Conservation (phyloP, 2,888 invertebrate genomes). For the Antheraea yamamai region DNA sequence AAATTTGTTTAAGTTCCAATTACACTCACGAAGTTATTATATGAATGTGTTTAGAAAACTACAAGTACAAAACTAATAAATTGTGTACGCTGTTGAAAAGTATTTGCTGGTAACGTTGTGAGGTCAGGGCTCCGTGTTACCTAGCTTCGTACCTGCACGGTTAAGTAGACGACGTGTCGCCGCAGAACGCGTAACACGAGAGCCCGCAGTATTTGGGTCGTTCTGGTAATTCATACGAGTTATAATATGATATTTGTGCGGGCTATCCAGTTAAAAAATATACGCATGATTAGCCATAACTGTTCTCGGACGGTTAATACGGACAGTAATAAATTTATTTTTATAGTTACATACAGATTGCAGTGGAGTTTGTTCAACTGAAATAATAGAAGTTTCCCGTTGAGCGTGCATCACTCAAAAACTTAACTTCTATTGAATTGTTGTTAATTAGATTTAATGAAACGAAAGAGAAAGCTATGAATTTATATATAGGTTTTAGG, state of each 20-base stretch:
- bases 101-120: not conserved
- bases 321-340: not conserved
- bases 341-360: not conserved
- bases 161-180: slow-evolving; percentile 28
- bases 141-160: slow-evolving; percentile 9
- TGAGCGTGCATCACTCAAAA: too few species aligned
- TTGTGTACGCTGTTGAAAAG: not conserved
- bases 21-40: not conserved
- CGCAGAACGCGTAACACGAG: slow-evolving; percentile 24
- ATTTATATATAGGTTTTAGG: too few species aligned
- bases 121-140: not conserved
- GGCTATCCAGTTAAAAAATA: slow-evolving; percentile 7
- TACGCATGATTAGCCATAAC: not conserved
- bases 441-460: too few species aligned
- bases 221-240: slow-evolving; percentile 6
- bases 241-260: slow-evolving; percentile 12
- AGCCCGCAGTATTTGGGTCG: slow-evolving; percentile 29
- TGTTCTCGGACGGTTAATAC: not conserved
- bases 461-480: too few species aligned
- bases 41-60: not conserved
- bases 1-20: not conserved
- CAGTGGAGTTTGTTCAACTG: not conserved
- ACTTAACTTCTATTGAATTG: too few species aligned
- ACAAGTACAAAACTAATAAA: not conserved
- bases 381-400: not conserved